Conservation (phyloP, 2,113 vertebrate species). For the Brienomyrus brachyistius region DNA sequence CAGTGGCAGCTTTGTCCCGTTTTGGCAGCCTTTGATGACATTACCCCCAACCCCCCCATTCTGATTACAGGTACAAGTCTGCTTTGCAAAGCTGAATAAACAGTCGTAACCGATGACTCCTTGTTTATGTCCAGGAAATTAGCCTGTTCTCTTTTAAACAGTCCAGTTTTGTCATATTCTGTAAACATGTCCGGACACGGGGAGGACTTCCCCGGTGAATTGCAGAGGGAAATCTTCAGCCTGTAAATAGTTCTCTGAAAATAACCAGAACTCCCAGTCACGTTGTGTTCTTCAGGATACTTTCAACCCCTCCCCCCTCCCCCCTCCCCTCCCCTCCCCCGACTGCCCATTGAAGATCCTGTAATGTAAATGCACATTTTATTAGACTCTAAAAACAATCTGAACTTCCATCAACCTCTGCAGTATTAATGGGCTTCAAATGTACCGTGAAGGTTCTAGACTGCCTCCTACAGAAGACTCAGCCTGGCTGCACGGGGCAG, state of each 20-base stretch:
- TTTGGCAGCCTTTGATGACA: not conserved
- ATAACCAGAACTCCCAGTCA: not conserved
- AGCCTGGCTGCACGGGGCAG: not conserved
- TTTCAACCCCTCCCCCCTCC: not conserved
- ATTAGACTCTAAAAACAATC: not conserved
- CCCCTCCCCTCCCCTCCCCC: too few relatives aligned
- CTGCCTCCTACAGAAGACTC: not conserved
- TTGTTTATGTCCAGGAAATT: not conserved
- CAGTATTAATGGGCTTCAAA: not conserved
- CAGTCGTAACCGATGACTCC: not conserved
- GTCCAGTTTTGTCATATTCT: not conserved
- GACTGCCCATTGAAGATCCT: not conserved
- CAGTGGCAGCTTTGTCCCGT: not conserved
- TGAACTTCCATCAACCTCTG: not conserved
- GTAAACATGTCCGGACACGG: not conserved
- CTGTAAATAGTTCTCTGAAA: not conserved
- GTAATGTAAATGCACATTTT: not conserved
- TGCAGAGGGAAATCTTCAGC: not conserved
- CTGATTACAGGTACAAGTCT: not conserved
- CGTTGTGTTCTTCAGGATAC: not conserved
- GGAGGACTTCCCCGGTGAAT: not conserved
- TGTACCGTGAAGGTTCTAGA: not conserved
- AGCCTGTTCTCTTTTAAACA: not conserved
- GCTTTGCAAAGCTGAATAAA: not conserved
- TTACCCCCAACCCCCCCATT: not conserved